Base-by-base conservation (phyloP, 2,888 invertebrate species). In the Leptopilina syphax region DNA sequence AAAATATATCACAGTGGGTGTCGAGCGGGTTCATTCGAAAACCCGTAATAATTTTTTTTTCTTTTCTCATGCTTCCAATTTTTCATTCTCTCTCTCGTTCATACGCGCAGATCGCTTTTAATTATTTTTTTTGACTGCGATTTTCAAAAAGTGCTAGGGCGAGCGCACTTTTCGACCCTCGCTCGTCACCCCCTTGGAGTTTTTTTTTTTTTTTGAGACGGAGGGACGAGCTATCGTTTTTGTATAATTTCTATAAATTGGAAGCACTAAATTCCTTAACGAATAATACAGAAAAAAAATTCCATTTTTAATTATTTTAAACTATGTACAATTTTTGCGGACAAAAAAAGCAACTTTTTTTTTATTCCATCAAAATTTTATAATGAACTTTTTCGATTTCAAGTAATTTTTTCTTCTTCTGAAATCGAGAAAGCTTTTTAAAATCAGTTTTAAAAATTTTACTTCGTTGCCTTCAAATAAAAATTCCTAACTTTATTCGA, bases 1-100 rank as follows among this genome's bases (percentile, higher is more conserved):
- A 73, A 79, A 79, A 83, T 73, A 73, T 77, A 83, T 81, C 78
- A 81, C 82, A 82, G 79, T 83, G 81, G 83, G 83, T 81, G 83
- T 83, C 83, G 81, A 81, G 81, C 79, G 81, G 79, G 80, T 67
- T 78, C 79, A 81, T 79, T 44, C 63, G 50, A 50, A 78, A 66
- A 77, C 80, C 76, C 77, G 67, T 77, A 77, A 79, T 41, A 18
- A 79, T 70, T 78, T 60, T 68, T 18, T 24, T 44, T 44, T 8
- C 8, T 44, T 18, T 18, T 44, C 44, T 6, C 8, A 44, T 44
- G 44, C 44, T 44, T 44, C 8, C 44, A 44, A 44, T 44, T 50
- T 50, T 50, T 9, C 50, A 50, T 50, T 50, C 50, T 76, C 70
- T 76, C n/a, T 41, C 77, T 63, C 50, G 65, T 54, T 34, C 65